phyloP scores from a whole-genome alignment of 2,888 invertebrate genomes.

The Myathropa florea region DNA sequence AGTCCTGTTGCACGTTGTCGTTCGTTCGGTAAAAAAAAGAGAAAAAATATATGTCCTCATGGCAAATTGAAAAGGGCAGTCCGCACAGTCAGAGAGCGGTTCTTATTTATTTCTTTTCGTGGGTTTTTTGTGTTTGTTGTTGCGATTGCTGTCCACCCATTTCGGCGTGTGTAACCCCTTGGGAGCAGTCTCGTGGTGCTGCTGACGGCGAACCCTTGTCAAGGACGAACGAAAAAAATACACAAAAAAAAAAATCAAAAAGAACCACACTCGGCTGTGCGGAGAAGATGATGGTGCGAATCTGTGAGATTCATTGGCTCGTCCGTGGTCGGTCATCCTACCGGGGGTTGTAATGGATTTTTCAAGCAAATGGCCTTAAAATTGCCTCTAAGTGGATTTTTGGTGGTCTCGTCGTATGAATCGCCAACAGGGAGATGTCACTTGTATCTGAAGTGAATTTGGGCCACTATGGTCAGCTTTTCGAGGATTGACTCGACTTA shows the following conservation, averaged over 20 bases:
- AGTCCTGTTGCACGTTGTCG: slow-evolving; percentile 43
- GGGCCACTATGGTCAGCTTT: slow-evolving; percentile 21
- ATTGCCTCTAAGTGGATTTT: slow-evolving; percentile 47
- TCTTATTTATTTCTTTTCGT: slow-evolving; percentile 23
- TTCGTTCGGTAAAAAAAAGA: not conserved
- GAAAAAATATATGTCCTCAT: not conserved
- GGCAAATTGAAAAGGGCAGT: slow-evolving; percentile 43
- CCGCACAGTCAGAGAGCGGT: not conserved
- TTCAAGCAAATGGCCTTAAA: slow-evolving; percentile 58
- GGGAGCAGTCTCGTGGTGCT: not conserved
- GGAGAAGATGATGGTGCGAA: slow-evolving; percentile 6
- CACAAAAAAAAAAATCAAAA: not conserved
- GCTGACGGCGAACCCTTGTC: not conserved
- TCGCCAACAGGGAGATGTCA: not conserved
- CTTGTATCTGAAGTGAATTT: slow-evolving; percentile 2
- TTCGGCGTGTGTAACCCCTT: not conserved
- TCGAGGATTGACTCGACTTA: slow-evolving; percentile 29
- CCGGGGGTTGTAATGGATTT: slow-evolving; percentile 61
- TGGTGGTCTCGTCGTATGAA: not conserved
- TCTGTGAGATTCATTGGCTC: slow-evolving; percentile 30
- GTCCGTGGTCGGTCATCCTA: slow-evolving; percentile 24
- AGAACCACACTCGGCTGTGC: not conserved
- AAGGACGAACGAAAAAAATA: not conserved
- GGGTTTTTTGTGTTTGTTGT: not conserved
- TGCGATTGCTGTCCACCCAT: not conserved